phyloP scores from a whole-genome alignment of 2,888 invertebrate species.

The Eupithecia exiguata region DNA sequence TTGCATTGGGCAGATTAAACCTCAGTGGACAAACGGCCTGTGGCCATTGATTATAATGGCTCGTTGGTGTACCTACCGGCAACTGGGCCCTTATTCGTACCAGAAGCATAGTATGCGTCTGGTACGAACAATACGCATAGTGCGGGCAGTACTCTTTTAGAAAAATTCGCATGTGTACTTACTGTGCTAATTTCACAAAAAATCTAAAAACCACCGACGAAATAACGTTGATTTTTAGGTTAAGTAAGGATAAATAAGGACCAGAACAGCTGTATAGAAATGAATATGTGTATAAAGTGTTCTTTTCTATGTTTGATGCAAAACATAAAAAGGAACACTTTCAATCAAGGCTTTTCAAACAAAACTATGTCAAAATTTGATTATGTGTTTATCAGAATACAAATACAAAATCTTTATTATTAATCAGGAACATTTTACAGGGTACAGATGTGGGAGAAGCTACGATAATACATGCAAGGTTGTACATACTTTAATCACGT shows the following conservation, averaged over 20 bases:
- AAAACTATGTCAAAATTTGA: not conserved
- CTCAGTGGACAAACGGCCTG: conserved; percentile 38
- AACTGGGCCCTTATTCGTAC: not conserved
- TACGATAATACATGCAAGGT: not conserved
- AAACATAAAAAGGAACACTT: not conserved
- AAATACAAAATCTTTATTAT: too few species aligned
- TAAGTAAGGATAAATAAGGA: not conserved
- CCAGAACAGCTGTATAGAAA: not conserved
- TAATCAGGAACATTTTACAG: too few species aligned
- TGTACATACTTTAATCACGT: not conserved
- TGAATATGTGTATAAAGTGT: too few species aligned
- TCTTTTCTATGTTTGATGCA: not conserved
- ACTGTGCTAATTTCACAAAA: not conserved
- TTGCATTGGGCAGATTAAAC: conserved; percentile 43
- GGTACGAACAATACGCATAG: too few species aligned
- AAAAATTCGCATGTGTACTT: too few species aligned
- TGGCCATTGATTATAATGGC: conserved; percentile 42
- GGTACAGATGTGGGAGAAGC: too few species aligned
- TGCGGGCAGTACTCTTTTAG: too few species aligned
- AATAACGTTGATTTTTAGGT: not conserved
- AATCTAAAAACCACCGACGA: not conserved
- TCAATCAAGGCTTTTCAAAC: not conserved
- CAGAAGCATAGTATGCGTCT: too few species aligned
- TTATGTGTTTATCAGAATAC: not conserved
- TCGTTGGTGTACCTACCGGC: conserved; percentile 29